Evolutionary conservation across 2,113 vertebrate genomes (phyloP), one percentile per base, ranked within the genome.

Genomic region (Lucifuga dentata): DNA sequence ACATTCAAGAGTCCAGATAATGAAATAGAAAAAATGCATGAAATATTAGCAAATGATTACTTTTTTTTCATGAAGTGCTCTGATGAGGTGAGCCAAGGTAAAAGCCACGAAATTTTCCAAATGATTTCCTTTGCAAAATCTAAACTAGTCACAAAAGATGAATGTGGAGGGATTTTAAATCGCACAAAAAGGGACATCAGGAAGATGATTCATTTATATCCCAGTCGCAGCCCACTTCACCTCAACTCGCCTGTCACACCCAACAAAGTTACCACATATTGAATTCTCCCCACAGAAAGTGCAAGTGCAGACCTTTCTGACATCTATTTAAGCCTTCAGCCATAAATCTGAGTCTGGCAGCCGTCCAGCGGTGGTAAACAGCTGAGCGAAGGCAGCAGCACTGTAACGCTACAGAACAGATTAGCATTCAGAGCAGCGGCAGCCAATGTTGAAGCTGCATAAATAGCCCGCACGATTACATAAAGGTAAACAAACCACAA

Each of bases 271-370:
- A 60, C 63, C 71, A 40, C 59, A 62, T 64, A 46, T 53, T 74
- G 70, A 76, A 75, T 70, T 73, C 52, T 57, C 71, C 67, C 73
- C 43, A 66, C 63, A 62, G 63, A 78, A 81, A 84, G 63, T 76
- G 64, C 73, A 76, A 76, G 70, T 49, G 64, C 67, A 74, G 71
- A 67, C 64, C 79, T 75, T 76, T 59, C 69, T 78, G 73, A 77
- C 70, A 80, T 84, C 78, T 65, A 78, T 83, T 83, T 76, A 80
- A 83, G 73, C 61, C 60, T 50, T 74, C 46, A 67, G 73, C 67
- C 73, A 68, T 70, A 78, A 60, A 86, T 77, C 72, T 68, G 57
- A 81, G 58, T 65, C 74, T 80, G 79, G 79, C 76, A 40, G 20
- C 20, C 40, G 44, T 78, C 73, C 85, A 84, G 65, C 19, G 43